phyloP scores from a whole-genome alignment of 30 jellyfish, hydroid and myxozoan species.

The Mastigias papua region DNA sequence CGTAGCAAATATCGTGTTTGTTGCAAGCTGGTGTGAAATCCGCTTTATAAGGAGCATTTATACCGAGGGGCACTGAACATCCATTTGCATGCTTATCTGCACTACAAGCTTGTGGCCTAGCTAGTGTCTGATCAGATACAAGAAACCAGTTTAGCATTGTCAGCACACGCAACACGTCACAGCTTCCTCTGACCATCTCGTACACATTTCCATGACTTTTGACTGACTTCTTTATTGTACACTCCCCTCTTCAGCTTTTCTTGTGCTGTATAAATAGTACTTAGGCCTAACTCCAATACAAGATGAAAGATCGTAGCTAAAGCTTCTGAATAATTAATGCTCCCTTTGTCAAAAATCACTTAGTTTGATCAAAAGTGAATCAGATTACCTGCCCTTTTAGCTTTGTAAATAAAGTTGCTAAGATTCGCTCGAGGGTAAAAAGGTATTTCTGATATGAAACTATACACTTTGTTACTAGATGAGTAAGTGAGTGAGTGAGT shows the following conservation, averaged over 20 bases:
- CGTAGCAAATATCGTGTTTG: constrained; percentile 97
- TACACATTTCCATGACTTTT: constrained; percentile 32
- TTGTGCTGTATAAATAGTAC: neutral
- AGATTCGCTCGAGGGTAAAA: neutral
- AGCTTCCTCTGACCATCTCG: constrained; percentile 12
- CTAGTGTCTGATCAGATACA: constrained; percentile 16
- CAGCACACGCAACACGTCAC: neutral
- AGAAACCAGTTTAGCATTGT: constrained; percentile 3
- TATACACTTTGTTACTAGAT: too few relatives aligned
- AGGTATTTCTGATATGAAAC: neutral
- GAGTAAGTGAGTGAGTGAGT: too few relatives aligned
- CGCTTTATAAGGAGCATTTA: constrained; percentile 89
- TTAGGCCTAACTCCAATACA: constrained; percentile 8
- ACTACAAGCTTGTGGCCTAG: constrained; percentile 83
- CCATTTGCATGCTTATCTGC: constrained; percentile 98
- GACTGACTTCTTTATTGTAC: neutral
- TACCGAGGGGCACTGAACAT: constrained; percentile 93
- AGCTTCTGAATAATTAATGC: constrained; percentile 27
- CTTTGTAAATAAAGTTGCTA: constrained; percentile 40
- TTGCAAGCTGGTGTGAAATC: constrained; percentile 98
- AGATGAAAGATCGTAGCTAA: constrained; percentile 25
- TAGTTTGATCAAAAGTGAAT: constrained; percentile 26
- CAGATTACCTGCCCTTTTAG: constrained; percentile 32
- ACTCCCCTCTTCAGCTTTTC: neutral
- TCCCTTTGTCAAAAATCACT: constrained; percentile 14